Evolutionary conservation across 2,888 invertebrate genomes (phyloP).

Genomic region (Exephanes ischioxanthus): DNA sequence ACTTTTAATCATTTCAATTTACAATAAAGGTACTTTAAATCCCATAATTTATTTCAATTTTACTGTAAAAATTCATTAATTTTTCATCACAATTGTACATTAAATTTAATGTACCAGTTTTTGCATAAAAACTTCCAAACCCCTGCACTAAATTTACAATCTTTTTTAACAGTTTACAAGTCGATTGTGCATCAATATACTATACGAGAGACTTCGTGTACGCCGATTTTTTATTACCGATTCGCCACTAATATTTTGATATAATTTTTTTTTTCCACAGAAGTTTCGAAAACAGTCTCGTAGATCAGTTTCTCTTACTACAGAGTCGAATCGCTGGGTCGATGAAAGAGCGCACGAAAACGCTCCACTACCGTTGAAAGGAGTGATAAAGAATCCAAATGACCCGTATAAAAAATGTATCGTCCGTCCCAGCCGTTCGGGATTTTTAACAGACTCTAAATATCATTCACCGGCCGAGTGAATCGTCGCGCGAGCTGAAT

Average conservation of each 20-base stretch:
- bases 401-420: slow-evolving; percentile 52
- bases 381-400: slow-evolving; percentile 48
- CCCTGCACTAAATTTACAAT: no score
- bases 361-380: slow-evolving; percentile 6
- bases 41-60: no score
- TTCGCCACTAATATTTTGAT: no score
- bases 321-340: not conserved
- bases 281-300: not conserved
- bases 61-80: no score
- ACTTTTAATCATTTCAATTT: no score
- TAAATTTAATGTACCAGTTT: not conserved
- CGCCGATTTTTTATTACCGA: no score
- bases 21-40: no score
- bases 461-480: not conserved
- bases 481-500: not conserved
- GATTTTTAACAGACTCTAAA: slow-evolving; percentile 52
- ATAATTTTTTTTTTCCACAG: no score
- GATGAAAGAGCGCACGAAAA: slow-evolving; percentile 48
- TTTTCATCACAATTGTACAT: no score
- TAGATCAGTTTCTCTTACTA: not conserved
- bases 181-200: no score
- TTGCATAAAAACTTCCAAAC: not conserved
- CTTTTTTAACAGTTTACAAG: no score
- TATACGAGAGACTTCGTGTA: no score
- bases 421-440: slow-evolving; percentile 39